These are phyloP conservation scores for Polia nebulosa DNA, from an alignment of 2,888 invertebrate species.

Conservation along the genomic window DNA sequence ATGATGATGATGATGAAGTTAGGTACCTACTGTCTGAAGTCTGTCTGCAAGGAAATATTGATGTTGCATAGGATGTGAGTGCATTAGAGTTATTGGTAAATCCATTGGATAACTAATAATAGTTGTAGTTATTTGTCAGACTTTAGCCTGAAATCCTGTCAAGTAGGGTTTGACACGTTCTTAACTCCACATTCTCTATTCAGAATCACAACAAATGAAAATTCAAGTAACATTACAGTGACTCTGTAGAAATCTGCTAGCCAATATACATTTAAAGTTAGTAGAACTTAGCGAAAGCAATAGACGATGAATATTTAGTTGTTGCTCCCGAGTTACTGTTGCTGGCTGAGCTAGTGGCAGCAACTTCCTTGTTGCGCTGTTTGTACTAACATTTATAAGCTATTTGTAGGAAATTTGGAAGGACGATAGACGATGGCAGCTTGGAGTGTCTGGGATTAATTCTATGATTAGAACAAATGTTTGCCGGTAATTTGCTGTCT, in stretches of 20 bases:
- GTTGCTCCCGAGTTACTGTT: conserved; percentile 39
- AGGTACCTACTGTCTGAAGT: no score
- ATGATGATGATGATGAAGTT: no score
- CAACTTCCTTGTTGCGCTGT: conserved; percentile 30
- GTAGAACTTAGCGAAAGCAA: conserved; percentile 29
- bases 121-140: no score
- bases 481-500: not conserved
- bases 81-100: no score
- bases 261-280: conserved; percentile 25
- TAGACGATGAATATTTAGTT: conserved; percentile 46
- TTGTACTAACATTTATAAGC: conserved; percentile 36
- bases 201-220: no score
- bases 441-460: conserved; percentile 2
- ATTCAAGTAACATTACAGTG: not conserved
- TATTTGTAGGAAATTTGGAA: conserved; percentile 18
- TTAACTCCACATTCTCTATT: no score
- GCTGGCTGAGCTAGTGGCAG: conserved; percentile 1
- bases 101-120: no score
- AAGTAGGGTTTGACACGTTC: no score
- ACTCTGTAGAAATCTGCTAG: not conserved
- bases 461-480: not conserved
- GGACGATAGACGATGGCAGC: not conserved
- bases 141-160: no score
- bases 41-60: no score
- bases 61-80: no score